These are phyloP conservation scores for Nicator chloris DNA, from an alignment of 2,113 vertebrate genomes.

Conservation along the genomic window DNA sequence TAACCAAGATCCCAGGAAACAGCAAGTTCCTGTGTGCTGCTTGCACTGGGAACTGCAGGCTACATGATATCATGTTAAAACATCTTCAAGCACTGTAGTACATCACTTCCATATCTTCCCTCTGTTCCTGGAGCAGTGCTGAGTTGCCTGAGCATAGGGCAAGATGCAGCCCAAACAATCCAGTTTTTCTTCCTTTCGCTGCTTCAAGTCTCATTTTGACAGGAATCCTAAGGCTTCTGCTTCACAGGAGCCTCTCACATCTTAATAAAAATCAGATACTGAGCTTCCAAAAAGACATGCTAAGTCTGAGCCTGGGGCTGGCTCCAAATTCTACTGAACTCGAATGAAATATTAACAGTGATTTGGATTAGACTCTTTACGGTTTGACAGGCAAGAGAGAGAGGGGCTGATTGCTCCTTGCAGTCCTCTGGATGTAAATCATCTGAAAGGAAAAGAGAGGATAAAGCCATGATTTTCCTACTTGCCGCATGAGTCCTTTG, in stretches of 20 bases:
- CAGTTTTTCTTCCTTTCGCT: not conserved
- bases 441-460: not conserved
- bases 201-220: not conserved
- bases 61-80: not conserved
- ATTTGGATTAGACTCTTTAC: not conserved
- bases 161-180: not conserved
- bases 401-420: constrained; percentile 17
- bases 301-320: constrained; percentile 55
- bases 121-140: not conserved
- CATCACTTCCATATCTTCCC: not conserved
- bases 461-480: not conserved
- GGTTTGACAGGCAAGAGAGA: not conserved
- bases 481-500: not conserved
- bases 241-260: constrained; percentile 38
- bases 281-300: constrained; percentile 19
- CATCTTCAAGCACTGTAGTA: not conserved
- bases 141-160: not conserved
- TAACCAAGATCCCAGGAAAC: not conserved
- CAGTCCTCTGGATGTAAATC: not conserved
- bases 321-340: constrained; percentile 30
- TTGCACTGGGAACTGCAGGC: not conserved
- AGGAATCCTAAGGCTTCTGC: constrained; percentile 25
- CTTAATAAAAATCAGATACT: constrained; percentile 56
- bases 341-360: constrained; percentile 17
- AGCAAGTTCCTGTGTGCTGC: not conserved